Evolutionary conservation across 2,113 vertebrate genomes (phyloP).

Genomic region (Aix galericulata): DNA sequence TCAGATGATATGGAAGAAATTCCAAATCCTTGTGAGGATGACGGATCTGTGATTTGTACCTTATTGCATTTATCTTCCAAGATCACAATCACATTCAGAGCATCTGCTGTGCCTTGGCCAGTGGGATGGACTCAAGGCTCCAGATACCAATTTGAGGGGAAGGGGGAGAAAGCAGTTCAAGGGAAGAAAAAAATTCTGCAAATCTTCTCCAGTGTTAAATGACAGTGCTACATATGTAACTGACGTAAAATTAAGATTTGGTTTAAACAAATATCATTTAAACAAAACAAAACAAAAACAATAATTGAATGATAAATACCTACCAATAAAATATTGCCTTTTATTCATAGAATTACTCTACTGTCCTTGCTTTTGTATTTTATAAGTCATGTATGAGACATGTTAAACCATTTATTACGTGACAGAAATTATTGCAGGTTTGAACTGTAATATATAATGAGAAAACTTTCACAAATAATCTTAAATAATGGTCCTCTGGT

Average conservation of each 20-base stretch:
- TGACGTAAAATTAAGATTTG: not conserved
- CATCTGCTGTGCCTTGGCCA: not conserved
- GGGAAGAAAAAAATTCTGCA: not conserved
- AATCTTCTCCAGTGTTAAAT: not conserved
- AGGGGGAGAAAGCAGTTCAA: not conserved
- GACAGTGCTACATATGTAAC: not conserved
- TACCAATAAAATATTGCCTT: not conserved
- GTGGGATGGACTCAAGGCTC: not conserved
- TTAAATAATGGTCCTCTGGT: not conserved
- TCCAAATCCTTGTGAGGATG: not conserved
- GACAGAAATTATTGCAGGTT: not conserved
- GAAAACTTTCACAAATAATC: not conserved
- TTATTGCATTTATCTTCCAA: not conserved
- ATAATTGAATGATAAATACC: not conserved
- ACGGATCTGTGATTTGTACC: not conserved
- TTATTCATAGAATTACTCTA: not conserved
- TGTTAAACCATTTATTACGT: not conserved
- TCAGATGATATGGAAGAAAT: not conserved
- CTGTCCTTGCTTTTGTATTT: not conserved
- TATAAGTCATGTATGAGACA: not conserved
- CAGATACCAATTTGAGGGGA: not conserved
- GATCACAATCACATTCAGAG: not conserved
- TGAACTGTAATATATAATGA: not conserved
- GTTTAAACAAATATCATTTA: not conserved
- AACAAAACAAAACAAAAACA: not conserved